Conservation (phyloP, 2,888 invertebrate genomes). For the Priocnemis perturbator region DNA sequence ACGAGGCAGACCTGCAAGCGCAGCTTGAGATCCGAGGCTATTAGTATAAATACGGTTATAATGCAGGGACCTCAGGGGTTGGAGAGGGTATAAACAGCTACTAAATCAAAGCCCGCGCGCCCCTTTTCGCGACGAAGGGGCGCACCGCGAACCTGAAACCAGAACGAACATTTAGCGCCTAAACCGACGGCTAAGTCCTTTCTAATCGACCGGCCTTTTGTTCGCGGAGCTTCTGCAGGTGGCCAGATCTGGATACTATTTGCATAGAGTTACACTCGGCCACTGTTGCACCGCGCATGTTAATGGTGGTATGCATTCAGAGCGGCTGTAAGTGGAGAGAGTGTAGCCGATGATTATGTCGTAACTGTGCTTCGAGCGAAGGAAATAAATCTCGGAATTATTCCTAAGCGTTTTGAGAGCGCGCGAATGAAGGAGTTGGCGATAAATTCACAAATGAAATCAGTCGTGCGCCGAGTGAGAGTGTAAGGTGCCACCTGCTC, state of each 20-base stretch:
- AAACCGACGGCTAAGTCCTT: conserved; percentile 24
- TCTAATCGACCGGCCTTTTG: conserved; percentile 24
- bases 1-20: conserved; percentile 48
- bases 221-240: conserved; percentile 11
- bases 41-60: conserved; percentile 74
- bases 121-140: conserved; percentile 49
- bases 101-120: conserved; percentile 66
- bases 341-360: not conserved
- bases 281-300: not conserved
- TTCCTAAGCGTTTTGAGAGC: too few relatives aligned
- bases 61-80: conserved; percentile 64
- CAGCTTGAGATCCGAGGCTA: conserved; percentile 58
- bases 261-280: not conserved
- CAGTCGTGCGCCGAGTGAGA: too few relatives aligned
- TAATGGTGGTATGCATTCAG: too few relatives aligned
- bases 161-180: conserved; percentile 48
- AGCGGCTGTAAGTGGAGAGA: not conserved
- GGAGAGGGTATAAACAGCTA: conserved; percentile 71
- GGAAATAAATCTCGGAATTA: too few relatives aligned
- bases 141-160: conserved; percentile 46
- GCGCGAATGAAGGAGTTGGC: too few relatives aligned
- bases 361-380: too few relatives aligned
- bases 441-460: too few relatives aligned
- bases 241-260: not conserved
- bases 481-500: too few relatives aligned